These are phyloP conservation scores for Pristionchus entomophagus DNA, from an alignment of 2,888 invertebrate genomes.

Conservation along the genomic window DNA sequence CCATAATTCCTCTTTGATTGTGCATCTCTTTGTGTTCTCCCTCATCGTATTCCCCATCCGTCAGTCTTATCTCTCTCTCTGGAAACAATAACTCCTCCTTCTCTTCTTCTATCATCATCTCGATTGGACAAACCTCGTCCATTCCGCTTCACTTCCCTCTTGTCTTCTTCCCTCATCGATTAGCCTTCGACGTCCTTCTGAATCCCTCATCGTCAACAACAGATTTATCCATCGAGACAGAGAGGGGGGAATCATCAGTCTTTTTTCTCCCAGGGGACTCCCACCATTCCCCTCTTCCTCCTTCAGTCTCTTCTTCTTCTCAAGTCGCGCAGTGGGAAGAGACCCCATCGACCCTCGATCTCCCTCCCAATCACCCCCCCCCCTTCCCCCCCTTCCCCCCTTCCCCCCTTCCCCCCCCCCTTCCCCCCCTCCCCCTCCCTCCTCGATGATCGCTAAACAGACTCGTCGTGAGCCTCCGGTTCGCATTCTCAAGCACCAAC, in stretches of 20 bases:
- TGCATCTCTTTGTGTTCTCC: background rate
- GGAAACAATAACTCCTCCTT: background rate
- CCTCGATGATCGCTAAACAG: background rate
- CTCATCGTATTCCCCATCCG: background rate
- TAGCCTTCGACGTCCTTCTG: background rate
- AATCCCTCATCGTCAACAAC: background rate
- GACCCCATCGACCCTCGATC: no score
- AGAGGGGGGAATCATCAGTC: slow-evolving; percentile 35
- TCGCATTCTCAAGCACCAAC: slow-evolving; percentile 32
- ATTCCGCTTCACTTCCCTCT: background rate
- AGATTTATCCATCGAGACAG: background rate
- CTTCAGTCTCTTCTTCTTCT: slow-evolving; percentile 11
- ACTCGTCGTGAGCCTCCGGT: background rate
- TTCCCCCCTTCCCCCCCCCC: background rate
- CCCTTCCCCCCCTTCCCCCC: background rate
- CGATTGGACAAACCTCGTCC: slow-evolving; percentile 9
- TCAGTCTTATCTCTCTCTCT: background rate
- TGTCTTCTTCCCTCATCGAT: background rate
- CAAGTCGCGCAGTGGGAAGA: background rate
- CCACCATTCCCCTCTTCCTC: background rate
- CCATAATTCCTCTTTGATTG: no score
- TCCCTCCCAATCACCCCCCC: no score
- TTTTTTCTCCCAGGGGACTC: background rate
- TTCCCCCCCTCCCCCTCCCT: background rate
- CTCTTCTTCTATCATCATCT: slow-evolving; percentile 27